A percentile compares a stretch with the other conserved stretches of the same genome.
Evolutionary conservation across 2,113 vertebrate genomes (phyloP).

Genomic region (Sphyrna mokarran): DNA sequence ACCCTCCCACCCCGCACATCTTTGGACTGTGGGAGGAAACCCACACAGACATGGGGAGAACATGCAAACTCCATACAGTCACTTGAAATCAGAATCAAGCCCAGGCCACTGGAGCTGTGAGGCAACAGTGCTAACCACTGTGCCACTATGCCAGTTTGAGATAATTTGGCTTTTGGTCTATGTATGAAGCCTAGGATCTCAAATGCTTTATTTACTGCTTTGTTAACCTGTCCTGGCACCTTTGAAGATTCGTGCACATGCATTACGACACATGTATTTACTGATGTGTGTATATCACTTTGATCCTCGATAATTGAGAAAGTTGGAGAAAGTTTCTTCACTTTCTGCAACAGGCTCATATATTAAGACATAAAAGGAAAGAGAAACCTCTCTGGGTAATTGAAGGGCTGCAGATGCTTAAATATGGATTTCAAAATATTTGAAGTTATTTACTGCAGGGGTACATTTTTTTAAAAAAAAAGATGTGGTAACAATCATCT

Average conservation of each 20-base stretch:
- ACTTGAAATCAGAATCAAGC: too few relatives aligned
- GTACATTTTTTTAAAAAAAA: not conserved
- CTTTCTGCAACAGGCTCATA: not conserved
- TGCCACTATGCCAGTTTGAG: not conserved
- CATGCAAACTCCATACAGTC: too few relatives aligned
- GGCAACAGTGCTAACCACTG: too few relatives aligned
- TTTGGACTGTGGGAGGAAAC: too few relatives aligned
- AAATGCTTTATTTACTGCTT: not conserved
- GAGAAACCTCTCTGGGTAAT: not conserved
- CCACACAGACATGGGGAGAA: too few relatives aligned
- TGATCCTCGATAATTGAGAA: not conserved
- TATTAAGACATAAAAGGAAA: not conserved
- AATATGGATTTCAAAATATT: not conserved
- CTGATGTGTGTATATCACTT: not conserved
- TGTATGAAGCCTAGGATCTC: not conserved
- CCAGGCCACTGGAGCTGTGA: too few relatives aligned
- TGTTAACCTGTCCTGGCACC: not conserved
- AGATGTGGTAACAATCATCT: not conserved
- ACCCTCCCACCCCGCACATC: too few relatives aligned
- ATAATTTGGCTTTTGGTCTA: not conserved
- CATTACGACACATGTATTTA: not conserved
- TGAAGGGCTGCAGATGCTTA: not conserved
- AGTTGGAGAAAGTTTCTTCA: not conserved
- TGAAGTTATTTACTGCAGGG: not conserved
- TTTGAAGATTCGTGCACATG: not conserved